Percentiles rank a stretch among this genome's conserved stretches.
Conservation (phyloP, 2,797 vertebrate species). For the Chelon labrosus region DNA sequence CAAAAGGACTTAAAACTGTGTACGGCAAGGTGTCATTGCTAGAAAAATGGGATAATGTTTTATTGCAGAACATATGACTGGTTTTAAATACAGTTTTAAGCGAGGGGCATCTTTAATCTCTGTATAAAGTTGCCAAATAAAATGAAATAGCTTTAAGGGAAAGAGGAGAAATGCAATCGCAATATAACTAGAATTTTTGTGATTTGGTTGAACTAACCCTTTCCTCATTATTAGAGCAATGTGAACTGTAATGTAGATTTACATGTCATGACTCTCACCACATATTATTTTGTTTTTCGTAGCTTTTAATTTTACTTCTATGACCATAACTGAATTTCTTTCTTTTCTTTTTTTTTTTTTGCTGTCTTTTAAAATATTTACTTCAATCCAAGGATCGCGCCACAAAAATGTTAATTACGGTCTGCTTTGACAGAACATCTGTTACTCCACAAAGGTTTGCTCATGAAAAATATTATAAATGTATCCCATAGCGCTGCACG, state of each 20-base stretch:
- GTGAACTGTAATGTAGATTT: neutral
- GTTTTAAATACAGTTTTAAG: neutral
- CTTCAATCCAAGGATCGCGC: constrained; percentile 21
- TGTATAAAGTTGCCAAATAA: neutral
- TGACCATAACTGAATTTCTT: neutral
- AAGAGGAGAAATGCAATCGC: neutral
- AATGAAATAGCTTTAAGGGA: neutral
- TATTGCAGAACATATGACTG: no score
- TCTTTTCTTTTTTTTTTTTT: neutral
- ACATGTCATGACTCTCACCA: neutral
- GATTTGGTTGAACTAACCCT: neutral
- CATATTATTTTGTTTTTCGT: neutral
- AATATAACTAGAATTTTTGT: neutral
- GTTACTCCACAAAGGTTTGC: constrained; percentile 61
- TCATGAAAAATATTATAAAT: constrained; percentile 65
- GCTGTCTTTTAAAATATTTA: constrained; percentile 48
- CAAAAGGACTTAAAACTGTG: constrained; percentile 6
- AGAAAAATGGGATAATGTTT: neutral
- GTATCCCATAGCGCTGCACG: constrained; percentile 47
- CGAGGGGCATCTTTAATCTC: neutral
- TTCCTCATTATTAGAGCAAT: neutral
- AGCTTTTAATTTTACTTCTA: constrained; percentile 4
- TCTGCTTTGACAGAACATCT: constrained; percentile 71
- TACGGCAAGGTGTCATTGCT: neutral
- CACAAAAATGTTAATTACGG: constrained; percentile 58